Base-by-base conservation (phyloP, 2,888 invertebrate species). In the Eurytoma adleriae region DNA sequence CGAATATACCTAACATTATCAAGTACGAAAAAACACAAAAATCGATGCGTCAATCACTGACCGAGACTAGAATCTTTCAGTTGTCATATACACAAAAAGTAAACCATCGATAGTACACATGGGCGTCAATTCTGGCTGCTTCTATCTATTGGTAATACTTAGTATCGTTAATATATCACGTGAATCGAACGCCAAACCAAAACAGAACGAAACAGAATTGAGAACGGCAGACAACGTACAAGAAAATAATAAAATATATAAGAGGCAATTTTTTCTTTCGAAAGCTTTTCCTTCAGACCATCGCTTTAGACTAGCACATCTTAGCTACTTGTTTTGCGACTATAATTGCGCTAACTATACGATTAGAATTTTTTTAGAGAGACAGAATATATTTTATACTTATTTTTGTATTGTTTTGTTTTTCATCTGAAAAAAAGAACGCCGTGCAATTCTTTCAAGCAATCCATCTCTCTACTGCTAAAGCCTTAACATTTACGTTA, bases 161-260 rank as follows among this genome's bases (percentile, higher is more conserved):
- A 71, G 57, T 81, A 75, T 77, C 77, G 76, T 62, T 79, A 7
- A 40, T 40, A 40, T 83, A 84, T 83, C 83, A 84, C 82, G 82
- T 77, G 78, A 75, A 80, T 64, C 59, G 56, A 80, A 70, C n/a
- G 71, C 66, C 64, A 56, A 77, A 77, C n/a, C n/a, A 24, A 4
- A 69, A 62, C 13, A 66, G 27, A 62, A 16, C 4, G 50, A 69
- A 62, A 18, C 69, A 81, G 67, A 74, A 82, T 81, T 72, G 73
- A 71, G 78, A 82, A 24, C n/a, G 40, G 14, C 27, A 52, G 30
- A 30, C 18, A 73, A 24, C 50, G 72, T 18, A 59, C 27, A 66
- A 12, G 59, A 18, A 24, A 64, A 70, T 13, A 56, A 64, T n/a
- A n/a, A n/a, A n/a, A n/a, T 2, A 24, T 24, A 24, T 24, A 24